Base-by-base conservation (phyloP, 2,888 invertebrate genomes). In the Ptycholaimellus sp. region DNA sequence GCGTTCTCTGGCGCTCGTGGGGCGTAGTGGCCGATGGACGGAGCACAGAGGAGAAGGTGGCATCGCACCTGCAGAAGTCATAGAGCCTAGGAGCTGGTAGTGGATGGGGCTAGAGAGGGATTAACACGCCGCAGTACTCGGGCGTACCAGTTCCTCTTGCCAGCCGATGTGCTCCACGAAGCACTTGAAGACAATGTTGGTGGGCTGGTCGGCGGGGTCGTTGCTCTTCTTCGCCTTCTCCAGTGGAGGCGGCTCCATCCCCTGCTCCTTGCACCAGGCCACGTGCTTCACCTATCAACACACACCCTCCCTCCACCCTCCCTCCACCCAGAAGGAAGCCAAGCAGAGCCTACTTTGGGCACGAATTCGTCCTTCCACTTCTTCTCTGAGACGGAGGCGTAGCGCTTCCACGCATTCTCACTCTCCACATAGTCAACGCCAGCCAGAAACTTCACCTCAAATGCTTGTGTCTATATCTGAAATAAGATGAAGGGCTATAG, bases 51-150 rank as follows among this genome's bases (percentile, higher is more conserved):
- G 14, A 14, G 36, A 36, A 36, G n/a, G 3, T 32, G 3, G 18
- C n/a, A 17, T 36, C 36, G 22, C 36, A 36, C 4, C 36, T 36
- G 36, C 4, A 30, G 20, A 14, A 30, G 7, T 30, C 5, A 7
- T 6, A n/a, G 14, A 30, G 7, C 14, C 5, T 14, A 5, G 9
- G 30, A 13, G 7, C 14, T 6, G 14, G 30, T 30, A 31, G n/a
- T n/a, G n/a, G n/a, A n/a, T n/a, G n/a, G n/a, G n/a, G n/a, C n/a
- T n/a, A n/a, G n/a, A n/a, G n/a, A n/a, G n/a, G 3, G n/a, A 31
- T 32, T 16, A 13, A 36, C 36, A 36, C 11, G 17, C 31, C 30
- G 14, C 36, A 36, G 30, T 36, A 36, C 14, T 36, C 31, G 5
- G 16, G 13, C n/a, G 23, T 30, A 27, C 30, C 11, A 31, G 22